Conservation (phyloP, 53 echinoderm and acorn worm genomes). For the Holothuria scabra region DNA sequence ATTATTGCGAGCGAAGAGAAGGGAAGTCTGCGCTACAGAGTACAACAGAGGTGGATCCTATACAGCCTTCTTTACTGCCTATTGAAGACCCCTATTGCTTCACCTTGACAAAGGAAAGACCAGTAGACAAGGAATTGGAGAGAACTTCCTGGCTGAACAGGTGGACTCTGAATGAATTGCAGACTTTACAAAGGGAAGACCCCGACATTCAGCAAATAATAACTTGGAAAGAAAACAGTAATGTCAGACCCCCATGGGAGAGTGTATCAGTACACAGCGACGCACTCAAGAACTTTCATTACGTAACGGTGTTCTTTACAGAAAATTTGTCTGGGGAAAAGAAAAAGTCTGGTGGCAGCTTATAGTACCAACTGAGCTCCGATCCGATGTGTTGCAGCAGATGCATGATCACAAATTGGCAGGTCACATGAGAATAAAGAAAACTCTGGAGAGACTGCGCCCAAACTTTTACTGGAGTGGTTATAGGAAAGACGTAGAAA, state of each 20-base stretch:
- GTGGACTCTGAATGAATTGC: no score
- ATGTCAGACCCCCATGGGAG: neutral
- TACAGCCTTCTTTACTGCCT: no score
- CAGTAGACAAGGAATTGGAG: no score
- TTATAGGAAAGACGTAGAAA: no score
- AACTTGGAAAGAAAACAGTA: neutral
- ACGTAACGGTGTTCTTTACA: constrained; percentile 19
- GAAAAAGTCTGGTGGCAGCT: neutral
- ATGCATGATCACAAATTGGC: constrained; percentile 40
- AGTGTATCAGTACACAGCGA: neutral
- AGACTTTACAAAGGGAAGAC: neutral
- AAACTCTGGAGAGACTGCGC: constrained; percentile 7
- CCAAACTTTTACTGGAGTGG: no score
- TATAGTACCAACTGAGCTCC: constrained; percentile 21
- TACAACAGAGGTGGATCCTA: no score
- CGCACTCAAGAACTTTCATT: constrained; percentile 7
- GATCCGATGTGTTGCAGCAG: constrained; percentile 19
- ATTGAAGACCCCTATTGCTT: no score
- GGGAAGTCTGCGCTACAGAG: no score
- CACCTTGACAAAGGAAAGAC: no score
- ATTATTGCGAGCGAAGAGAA: no score
- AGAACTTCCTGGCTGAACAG: no score
- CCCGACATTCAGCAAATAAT: neutral
- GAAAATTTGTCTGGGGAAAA: constrained; percentile 36
- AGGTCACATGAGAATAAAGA: constrained; percentile 46